Percentiles rank a stretch among this genome's conserved stretches.
Conservation (phyloP, 2,113 vertebrate genomes). For the Corvus cornix region DNA sequence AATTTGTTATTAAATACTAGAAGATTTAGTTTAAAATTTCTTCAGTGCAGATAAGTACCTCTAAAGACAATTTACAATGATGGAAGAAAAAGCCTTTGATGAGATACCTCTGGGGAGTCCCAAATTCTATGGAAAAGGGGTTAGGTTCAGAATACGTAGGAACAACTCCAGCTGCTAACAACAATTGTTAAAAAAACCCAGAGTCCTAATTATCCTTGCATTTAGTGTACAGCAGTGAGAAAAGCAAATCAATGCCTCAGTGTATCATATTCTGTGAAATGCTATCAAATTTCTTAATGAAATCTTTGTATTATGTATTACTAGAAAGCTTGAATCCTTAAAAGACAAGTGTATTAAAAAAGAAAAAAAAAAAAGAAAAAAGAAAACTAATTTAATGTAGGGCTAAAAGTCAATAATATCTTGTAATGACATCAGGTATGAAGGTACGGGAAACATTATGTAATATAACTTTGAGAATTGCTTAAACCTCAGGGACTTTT, state of each 20-base stretch:
- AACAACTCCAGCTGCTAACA: not conserved
- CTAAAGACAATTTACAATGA: not conserved
- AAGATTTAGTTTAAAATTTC: not conserved
- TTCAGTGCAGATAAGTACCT: not conserved
- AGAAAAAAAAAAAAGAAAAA: fast-evolving
- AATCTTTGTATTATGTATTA: not conserved
- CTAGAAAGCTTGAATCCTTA: not conserved
- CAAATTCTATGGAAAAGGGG: not conserved
- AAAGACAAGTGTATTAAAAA: not conserved
- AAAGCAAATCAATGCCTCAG: not conserved
- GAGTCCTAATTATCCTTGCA: not conserved
- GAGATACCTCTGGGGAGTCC: not conserved
- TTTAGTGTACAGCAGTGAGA: not conserved
- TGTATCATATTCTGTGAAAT: not conserved
- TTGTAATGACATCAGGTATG: not conserved
- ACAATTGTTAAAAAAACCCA: not conserved
- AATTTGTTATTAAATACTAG: not conserved
- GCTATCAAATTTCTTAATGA: not conserved
- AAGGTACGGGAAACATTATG: not conserved
- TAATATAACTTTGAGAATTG: not conserved
- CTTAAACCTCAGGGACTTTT: not conserved
- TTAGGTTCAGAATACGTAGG: not conserved
- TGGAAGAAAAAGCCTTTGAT: not conserved
- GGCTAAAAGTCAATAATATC: not conserved
- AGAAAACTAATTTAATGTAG: not conserved